Conservation (phyloP, 1,140 invertebrate species). For the Neuroterus valhalla region DNA sequence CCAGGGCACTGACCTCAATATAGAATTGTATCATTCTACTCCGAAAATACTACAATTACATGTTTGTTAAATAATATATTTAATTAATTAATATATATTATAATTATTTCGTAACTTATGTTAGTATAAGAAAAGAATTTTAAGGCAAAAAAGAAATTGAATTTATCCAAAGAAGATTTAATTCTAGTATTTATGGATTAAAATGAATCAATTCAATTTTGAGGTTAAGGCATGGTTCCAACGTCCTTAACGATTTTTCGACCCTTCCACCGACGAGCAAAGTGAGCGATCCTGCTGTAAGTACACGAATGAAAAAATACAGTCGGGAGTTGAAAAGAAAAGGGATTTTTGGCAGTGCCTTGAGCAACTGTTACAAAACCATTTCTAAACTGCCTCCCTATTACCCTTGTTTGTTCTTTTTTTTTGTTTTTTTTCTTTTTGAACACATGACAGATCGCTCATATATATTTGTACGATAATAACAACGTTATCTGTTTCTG, state of each 20-base stretch:
- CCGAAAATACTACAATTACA: no score
- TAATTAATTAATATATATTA: no score
- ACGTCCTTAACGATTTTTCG: no score
- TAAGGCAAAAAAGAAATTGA: slow-evolving; percentile 43
- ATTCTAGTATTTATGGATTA: no score
- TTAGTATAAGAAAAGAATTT: no score
- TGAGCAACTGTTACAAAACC: slow-evolving; percentile 73
- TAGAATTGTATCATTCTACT: no score
- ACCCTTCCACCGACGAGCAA: slow-evolving; percentile 40
- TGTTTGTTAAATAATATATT: no score
- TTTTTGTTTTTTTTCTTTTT: slow-evolving; percentile 61
- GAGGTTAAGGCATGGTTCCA: no score
- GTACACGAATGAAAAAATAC: slow-evolving; percentile 48
- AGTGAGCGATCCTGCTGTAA: slow-evolving; percentile 55
- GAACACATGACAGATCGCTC: slow-evolving; percentile 74
- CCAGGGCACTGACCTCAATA: no score
- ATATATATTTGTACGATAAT: slow-evolving; percentile 70
- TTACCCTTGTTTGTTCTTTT: slow-evolving; percentile 53
- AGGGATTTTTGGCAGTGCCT: slow-evolving; percentile 71
- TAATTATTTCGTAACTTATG: no score
- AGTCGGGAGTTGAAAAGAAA: slow-evolving; percentile 49
- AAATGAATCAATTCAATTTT: no score
- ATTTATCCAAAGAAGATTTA: no score
- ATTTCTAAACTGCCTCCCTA: slow-evolving; percentile 55
- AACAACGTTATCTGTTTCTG: slow-evolving; percentile 60